Evolutionary conservation across 2,888 invertebrate genomes (phyloP).

Genomic region (Sinotaia quadrata): DNA sequence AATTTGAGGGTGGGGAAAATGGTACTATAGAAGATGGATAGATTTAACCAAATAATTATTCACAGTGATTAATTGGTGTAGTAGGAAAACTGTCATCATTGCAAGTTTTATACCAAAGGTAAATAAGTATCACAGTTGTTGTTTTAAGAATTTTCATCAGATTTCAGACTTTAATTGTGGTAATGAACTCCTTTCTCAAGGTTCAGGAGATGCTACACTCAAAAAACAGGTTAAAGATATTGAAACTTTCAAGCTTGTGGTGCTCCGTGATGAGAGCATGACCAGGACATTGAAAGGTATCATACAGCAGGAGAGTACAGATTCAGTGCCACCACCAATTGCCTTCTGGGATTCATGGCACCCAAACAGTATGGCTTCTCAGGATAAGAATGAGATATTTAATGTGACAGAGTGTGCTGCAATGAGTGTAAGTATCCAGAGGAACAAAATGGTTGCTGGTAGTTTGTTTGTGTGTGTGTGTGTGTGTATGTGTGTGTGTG

Average conservation of each 20-base stretch:
- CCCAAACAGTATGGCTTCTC: not conserved
- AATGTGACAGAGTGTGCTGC: constrained; percentile 38
- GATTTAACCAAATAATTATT: too few species aligned
- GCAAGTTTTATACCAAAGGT: too few species aligned
- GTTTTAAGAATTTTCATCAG: too few species aligned
- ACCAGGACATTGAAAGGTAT: constrained; percentile 28
- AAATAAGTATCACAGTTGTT: too few species aligned
- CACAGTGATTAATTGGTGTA: too few species aligned
- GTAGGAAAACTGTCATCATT: too few species aligned
- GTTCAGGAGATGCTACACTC: not conserved
- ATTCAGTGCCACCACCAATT: constrained; percentile 14
- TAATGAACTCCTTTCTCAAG: too few species aligned
- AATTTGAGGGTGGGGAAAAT: too few species aligned
- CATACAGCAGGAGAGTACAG: not conserved
- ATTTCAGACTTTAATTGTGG: too few species aligned
- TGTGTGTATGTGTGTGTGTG: not conserved
- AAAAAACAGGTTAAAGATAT: not conserved
- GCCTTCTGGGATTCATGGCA: constrained; percentile 21
- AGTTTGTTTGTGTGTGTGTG: not conserved
- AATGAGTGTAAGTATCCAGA: constrained; percentile 32
- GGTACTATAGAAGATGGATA: too few species aligned
- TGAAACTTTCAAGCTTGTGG: constrained; percentile 36
- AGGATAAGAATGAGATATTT: not conserved
- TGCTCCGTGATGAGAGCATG: constrained; percentile 33
- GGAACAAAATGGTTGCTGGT: not conserved